These are phyloP conservation scores for Bergia sp. DNA, from an alignment of 92 coral and sea anemone genomes.

Conservation along the genomic window DNA sequence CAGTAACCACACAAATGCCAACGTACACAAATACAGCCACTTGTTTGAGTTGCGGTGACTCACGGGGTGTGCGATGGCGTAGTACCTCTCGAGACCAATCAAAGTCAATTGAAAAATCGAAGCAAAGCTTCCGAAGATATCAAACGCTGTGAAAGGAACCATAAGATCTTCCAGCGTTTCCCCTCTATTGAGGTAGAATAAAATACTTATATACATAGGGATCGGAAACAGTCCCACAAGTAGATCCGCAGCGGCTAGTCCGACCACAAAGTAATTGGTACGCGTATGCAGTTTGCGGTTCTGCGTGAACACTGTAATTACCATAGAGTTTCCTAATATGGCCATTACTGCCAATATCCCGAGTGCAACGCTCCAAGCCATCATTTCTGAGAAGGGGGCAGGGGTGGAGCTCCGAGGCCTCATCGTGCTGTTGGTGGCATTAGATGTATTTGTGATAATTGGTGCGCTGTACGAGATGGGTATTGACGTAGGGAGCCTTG, in stretches of 20 bases:
- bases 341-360: slow-evolving; percentile 76
- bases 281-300: slow-evolving; percentile 71
- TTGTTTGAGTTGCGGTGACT: slow-evolving; percentile 76
- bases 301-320: slow-evolving; percentile 65
- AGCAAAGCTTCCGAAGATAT: slow-evolving; percentile 75
- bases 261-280: slow-evolving; percentile 73
- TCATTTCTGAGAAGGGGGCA: background rate
- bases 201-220: slow-evolving; percentile 65
- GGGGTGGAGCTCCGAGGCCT: background rate
- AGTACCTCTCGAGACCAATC: slow-evolving; percentile 73
- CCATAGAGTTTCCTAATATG: slow-evolving; percentile 73
- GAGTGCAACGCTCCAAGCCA: slow-evolving; percentile 73
- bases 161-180: slow-evolving; percentile 21
- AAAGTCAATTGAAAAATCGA: slow-evolving; percentile 73
- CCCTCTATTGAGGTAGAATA: slow-evolving; percentile 39
- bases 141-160: slow-evolving; percentile 53
- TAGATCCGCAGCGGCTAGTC: slow-evolving; percentile 75
- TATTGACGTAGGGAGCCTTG: background rate
- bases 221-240: slow-evolving; percentile 70
- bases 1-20: slow-evolving; percentile 61
- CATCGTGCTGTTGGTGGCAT: background rate
- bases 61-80: slow-evolving; percentile 71
- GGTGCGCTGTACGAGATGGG: background rate
- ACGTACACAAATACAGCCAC: slow-evolving; percentile 49
- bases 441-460: background rate